Percentiles rank a stretch among this genome's conserved stretches.
Conservation (phyloP, 2,797 vertebrate genomes). For the Alcedo quadribrachys region DNA sequence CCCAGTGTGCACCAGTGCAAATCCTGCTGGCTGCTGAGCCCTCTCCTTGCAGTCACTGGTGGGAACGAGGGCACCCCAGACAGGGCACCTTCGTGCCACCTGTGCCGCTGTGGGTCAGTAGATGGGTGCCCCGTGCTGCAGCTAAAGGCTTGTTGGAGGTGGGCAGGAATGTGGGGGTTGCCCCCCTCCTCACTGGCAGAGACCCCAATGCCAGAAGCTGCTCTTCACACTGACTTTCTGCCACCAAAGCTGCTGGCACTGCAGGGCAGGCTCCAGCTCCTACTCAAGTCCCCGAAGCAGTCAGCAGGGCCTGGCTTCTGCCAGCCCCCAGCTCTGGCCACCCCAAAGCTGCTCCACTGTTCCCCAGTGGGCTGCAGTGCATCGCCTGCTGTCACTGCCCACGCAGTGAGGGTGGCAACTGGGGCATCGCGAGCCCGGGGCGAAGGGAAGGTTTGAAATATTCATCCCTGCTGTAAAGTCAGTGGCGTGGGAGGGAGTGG, state of each 20-base stretch:
- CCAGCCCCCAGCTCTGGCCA: not conserved
- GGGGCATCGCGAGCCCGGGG: accelerated
- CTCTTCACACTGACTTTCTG: not conserved
- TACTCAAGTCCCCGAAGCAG: not conserved
- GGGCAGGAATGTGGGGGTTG: not conserved
- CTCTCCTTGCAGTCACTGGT: accelerated
- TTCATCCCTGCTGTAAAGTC: not conserved
- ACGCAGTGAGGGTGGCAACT: accelerated
- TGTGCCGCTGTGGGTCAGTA: not conserved
- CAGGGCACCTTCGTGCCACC: accelerated
- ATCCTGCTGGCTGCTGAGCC: not conserved
- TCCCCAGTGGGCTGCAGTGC: accelerated
- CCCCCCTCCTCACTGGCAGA: not conserved
- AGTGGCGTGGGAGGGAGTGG: not conserved
- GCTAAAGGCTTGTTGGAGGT: not conserved
- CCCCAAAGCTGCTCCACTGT: accelerated
- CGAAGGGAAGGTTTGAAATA: not conserved
- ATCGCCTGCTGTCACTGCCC: accelerated
- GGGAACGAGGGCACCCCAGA: not conserved
- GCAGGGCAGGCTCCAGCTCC: not conserved
- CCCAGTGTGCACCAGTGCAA: not conserved
- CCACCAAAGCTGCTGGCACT: not conserved
- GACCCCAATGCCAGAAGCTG: not conserved
- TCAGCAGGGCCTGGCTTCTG: not conserved
- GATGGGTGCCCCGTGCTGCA: not conserved